Evolutionary conservation across 2,113 vertebrate species (phyloP), one percentile per base, ranked within the genome.

Genomic region (Zootoca vivipara): DNA sequence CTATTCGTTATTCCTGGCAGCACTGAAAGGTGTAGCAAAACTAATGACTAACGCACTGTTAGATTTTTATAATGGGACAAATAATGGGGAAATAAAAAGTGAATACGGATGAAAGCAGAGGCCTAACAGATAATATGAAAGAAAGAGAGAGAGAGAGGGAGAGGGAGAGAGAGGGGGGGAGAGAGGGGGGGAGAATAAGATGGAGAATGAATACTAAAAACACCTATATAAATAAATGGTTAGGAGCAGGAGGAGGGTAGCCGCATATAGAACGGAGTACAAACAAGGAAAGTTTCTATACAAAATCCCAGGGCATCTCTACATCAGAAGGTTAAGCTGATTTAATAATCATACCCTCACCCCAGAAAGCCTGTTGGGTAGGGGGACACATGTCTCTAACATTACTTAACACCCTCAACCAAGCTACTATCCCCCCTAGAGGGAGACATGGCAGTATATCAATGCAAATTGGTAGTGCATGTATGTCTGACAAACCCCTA

Each of bases 1-100:
- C 86, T 86, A 40, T 92, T 92, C 92, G 84, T 92, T 89, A 85
- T 0, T 87, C 78, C 87, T 85, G 80, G 91, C 77, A 73, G 90
- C 89, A 82, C 87, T 3, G 80, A 84, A 84, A 88, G n/a, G 87
- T 84, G 83, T 40, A 7, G 86, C 85, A 89, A 89, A 89, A 30
- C 67, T 87, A 87, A 6, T 86, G 91, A 94, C 88, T 83, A 90
- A 93, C 4, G 35, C 74, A 81, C 73, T 26, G 42, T 77, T 24
- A 35, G 18, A 81, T 94, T 93, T 92, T 85, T 0, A 33, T 18
- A 93, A 92, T 79, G 4, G 38, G 72, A 85, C 75, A 84, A 33
- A n/a, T 67, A 91, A 91, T 1, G n/a, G 90, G 40, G 62, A 78
- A 89, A 93, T 40, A 92, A 84, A 90, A 83, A 2, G 4, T 80